Conservation (phyloP, 2,113 vertebrate species). For the Scomber scombrus region DNA sequence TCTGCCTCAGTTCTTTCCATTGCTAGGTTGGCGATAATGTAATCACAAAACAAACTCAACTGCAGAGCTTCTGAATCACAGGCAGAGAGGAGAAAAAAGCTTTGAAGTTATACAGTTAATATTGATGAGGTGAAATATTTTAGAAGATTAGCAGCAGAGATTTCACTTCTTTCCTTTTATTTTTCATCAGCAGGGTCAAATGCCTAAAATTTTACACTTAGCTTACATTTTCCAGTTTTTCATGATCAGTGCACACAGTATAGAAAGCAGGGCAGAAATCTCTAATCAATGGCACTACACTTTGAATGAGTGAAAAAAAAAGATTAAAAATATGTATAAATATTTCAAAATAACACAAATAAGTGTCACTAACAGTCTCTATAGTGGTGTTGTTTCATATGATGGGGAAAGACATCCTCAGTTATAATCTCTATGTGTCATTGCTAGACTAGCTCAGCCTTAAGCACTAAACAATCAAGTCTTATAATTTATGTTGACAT, state of each 20-base stretch:
- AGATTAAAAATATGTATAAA: constrained; percentile 13
- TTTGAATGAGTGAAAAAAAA: constrained; percentile 29
- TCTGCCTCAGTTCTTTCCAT: constrained; percentile 39
- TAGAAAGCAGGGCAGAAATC: constrained; percentile 26
- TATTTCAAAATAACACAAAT: constrained; percentile 26
- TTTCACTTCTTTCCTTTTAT: constrained; percentile 70
- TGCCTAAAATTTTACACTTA: constrained; percentile 55
- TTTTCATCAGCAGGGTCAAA: constrained; percentile 70
- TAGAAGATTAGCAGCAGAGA: constrained; percentile 65
- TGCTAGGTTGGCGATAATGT: constrained; percentile 52
- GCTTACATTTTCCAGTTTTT: constrained; percentile 50
- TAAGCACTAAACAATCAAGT: constrained; percentile 32
- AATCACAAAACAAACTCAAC: constrained; percentile 61
- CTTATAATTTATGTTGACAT: constrained; percentile 42
- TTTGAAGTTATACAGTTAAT: constrained; percentile 70
- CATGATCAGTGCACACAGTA: constrained; percentile 35
- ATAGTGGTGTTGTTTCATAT: constrained; percentile 7
- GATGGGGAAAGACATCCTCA: constrained; percentile 24
- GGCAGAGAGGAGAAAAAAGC: constrained; percentile 35
- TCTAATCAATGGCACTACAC: constrained; percentile 34
- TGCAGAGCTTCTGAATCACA: constrained; percentile 46
- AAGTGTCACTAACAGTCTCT: constrained; percentile 31
- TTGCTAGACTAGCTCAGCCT: constrained; percentile 36
- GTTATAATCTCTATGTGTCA: constrained; percentile 14
- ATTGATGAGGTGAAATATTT: constrained; percentile 70